Conservation (phyloP, 2,888 invertebrate species). For the Philaethria dido region DNA sequence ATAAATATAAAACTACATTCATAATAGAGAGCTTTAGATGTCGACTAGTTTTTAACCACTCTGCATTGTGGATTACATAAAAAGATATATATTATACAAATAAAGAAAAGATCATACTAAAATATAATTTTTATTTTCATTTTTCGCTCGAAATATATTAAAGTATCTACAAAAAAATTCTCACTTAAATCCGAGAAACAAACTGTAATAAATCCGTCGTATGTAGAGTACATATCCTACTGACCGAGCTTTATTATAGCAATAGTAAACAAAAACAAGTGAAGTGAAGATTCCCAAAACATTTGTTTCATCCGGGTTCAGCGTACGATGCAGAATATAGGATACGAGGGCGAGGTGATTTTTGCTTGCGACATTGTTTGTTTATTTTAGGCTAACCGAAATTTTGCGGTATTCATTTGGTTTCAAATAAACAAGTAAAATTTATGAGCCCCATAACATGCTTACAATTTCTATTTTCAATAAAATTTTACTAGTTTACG, state of each 20-base stretch:
- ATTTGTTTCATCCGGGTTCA: constrained; percentile 56
- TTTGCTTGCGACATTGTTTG: constrained; percentile 16
- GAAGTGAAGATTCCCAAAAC: constrained; percentile 55
- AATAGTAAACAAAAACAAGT: constrained; percentile 54
- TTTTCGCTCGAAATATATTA: no score
- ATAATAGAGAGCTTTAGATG: no score
- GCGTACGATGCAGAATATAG: constrained; percentile 48
- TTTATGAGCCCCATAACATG: background rate
- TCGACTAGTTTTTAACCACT: no score
- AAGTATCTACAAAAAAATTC: no score
- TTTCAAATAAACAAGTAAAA: background rate
- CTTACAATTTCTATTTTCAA: background rate
- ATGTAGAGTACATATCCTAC: constrained; percentile 23
- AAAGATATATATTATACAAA: no score
- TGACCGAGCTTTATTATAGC: constrained; percentile 18
- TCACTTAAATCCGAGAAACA: background rate
- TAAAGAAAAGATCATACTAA: no score
- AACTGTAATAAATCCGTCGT: background rate
- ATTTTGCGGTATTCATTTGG: background rate
- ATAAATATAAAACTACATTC: no score
- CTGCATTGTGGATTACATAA: no score
- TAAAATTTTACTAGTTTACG: no score
- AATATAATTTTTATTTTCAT: no score
- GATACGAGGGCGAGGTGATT: constrained; percentile 29
- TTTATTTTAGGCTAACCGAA: background rate